These are phyloP conservation scores for Dasyornis broadbenti DNA, from an alignment of 2,113 vertebrate genomes.

Conservation along the genomic window DNA sequence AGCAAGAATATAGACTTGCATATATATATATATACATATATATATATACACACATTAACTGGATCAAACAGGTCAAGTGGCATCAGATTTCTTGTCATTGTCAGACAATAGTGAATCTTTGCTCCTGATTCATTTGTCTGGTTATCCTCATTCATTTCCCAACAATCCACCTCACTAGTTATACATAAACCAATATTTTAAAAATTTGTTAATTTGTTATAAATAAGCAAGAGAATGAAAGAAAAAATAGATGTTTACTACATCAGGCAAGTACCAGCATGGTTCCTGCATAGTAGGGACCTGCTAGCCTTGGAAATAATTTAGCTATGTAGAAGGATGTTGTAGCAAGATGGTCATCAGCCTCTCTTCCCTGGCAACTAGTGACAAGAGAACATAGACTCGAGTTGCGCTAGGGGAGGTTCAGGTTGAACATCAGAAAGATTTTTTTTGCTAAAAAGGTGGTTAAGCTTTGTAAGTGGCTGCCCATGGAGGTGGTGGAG, in stretches of 20 bases:
- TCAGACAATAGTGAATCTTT: not conserved
- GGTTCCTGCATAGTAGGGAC: not conserved
- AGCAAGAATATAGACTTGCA: not conserved
- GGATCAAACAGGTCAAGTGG: not conserved
- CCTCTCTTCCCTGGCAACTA: not conserved
- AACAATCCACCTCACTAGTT: not conserved
- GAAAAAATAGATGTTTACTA: not conserved
- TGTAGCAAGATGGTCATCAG: not conserved
- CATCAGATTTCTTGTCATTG: not conserved
- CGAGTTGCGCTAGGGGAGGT: not conserved
- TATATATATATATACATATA: accelerated
- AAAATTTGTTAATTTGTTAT: not conserved
- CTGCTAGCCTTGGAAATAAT: not conserved
- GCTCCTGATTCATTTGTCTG: not conserved
- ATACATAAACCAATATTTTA: accelerated
- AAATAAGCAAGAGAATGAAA: not conserved
- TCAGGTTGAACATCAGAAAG: not conserved
- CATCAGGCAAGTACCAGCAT: not conserved
- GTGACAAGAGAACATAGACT: not conserved
- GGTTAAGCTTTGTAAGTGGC: not conserved
- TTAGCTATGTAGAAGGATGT: not conserved
- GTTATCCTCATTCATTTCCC: not conserved
- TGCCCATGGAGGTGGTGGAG: not conserved
- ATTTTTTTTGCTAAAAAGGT: not conserved
- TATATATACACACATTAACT: accelerated